Evolutionary conservation across 1,140 invertebrate species (phyloP).

Genomic region (Cecropterus lyciades): DNA sequence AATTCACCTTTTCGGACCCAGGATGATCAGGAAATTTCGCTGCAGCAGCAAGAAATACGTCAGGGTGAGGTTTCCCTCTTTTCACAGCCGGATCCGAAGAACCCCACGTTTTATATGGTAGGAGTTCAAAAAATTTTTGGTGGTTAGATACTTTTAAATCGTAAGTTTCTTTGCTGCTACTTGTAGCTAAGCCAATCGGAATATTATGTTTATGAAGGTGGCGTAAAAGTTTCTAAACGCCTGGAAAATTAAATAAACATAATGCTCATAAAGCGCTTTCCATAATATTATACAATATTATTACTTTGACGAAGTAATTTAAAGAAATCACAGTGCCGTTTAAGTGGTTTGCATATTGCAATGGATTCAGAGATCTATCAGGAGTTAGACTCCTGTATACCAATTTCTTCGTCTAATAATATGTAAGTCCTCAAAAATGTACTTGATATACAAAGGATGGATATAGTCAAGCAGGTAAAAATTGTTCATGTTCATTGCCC

Average conservation of each 20-base stretch:
- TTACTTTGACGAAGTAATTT: too few species aligned
- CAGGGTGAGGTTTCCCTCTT: constrained; percentile 91
- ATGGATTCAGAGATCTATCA: too few species aligned
- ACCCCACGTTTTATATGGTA: constrained; percentile 88
- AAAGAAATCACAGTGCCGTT: too few species aligned
- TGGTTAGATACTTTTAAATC: constrained; percentile 88
- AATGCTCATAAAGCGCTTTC: too few species aligned
- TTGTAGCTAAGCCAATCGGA: constrained; percentile 90
- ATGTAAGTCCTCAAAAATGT: too few species aligned
- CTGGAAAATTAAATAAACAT: constrained; percentile 45
- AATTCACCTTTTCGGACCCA: constrained; percentile 78
- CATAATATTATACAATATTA: too few species aligned
- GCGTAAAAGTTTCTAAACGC: constrained; percentile 85
- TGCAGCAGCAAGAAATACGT: constrained; percentile 91
- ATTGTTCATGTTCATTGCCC: too few species aligned
- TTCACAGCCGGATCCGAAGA: constrained; percentile 90
- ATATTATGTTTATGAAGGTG: constrained; percentile 88
- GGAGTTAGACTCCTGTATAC: too few species aligned
- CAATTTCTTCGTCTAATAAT: too few species aligned
- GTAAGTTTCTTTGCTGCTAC: constrained; percentile 86
- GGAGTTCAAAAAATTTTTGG: constrained; percentile 88
- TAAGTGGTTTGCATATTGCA: too few species aligned
- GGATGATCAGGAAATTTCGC: constrained; percentile 87
- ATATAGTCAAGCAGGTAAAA: too few species aligned
- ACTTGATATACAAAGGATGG: too few species aligned